These are phyloP conservation scores for Dicrurus megarhynchus DNA, from an alignment of 2,113 vertebrate species.

Conservation along the genomic window DNA sequence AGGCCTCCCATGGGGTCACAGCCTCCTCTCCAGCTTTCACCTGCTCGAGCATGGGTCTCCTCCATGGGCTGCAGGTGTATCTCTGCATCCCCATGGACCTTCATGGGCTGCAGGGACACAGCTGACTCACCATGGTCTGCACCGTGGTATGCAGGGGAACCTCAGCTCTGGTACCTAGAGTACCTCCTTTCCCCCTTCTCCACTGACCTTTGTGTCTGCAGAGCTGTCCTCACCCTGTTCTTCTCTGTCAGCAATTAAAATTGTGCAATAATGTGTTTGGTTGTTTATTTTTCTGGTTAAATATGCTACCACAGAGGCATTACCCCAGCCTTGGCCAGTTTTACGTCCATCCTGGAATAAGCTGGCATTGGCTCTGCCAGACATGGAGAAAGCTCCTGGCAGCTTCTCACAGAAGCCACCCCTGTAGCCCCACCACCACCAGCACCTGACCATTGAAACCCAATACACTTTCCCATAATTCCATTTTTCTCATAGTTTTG, in stretches of 20 bases:
- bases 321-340: background rate
- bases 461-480: background rate
- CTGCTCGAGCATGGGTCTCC: background rate
- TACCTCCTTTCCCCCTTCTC: background rate
- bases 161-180: background rate
- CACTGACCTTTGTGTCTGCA: background rate
- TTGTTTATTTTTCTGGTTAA: background rate
- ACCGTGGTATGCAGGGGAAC: background rate
- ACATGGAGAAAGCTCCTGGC: background rate
- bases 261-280: rapidly evolving
- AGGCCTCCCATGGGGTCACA: background rate
- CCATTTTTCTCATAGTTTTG: background rate
- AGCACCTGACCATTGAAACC: background rate
- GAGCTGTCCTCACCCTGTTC: background rate
- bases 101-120: background rate
- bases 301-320: background rate
- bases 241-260: background rate
- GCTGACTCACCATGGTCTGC: background rate
- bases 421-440: no score
- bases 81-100: rapidly evolving
- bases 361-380: background rate
- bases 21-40: background rate
- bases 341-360: background rate
- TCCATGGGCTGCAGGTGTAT: background rate
- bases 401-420: background rate